A percentile compares a stretch with the other conserved stretches of the same genome.
These are phyloP conservation scores for Nemurella pictetii DNA, from an alignment of 2,888 invertebrate species.

Conservation along the genomic window DNA sequence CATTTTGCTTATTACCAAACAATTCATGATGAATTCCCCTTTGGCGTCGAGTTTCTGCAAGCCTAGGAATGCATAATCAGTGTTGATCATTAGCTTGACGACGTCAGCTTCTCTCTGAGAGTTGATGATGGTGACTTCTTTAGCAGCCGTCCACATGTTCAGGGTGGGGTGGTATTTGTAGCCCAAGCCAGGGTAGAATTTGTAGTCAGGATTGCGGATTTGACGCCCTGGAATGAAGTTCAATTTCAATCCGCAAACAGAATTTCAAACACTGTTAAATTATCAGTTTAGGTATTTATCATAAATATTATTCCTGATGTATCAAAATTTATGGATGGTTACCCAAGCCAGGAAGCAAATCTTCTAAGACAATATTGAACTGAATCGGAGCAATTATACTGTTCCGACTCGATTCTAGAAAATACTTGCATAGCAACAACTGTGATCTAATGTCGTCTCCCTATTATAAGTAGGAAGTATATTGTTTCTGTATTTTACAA, in stretches of 20 bases:
- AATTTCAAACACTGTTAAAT: no score
- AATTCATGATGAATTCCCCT: not conserved
- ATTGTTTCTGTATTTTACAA: not conserved
- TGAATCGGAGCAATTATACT: no score
- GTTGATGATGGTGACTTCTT: conserved; percentile 36
- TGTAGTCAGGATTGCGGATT: not conserved
- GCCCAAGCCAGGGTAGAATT: not conserved
- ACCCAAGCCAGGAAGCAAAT: no score
- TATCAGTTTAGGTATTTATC: no score
- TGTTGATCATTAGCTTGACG: not conserved
- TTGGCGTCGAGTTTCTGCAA: not conserved
- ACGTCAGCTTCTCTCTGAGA: conserved; percentile 36
- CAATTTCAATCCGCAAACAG: no score
- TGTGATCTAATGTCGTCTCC: no score
- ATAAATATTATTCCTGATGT: no score
- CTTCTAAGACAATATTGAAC: no score
- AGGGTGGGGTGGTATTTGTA: conserved; percentile 15
- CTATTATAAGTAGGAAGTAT: no score
- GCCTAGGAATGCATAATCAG: not conserved
- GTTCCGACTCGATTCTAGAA: no score
- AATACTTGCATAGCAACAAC: no score
- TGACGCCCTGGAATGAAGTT: not conserved
- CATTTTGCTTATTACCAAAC: not conserved
- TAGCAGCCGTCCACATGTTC: not conserved
- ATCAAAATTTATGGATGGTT: no score